Base-by-base conservation (phyloP, 2,113 vertebrate genomes). In the Prionailurus bengalensis region DNA sequence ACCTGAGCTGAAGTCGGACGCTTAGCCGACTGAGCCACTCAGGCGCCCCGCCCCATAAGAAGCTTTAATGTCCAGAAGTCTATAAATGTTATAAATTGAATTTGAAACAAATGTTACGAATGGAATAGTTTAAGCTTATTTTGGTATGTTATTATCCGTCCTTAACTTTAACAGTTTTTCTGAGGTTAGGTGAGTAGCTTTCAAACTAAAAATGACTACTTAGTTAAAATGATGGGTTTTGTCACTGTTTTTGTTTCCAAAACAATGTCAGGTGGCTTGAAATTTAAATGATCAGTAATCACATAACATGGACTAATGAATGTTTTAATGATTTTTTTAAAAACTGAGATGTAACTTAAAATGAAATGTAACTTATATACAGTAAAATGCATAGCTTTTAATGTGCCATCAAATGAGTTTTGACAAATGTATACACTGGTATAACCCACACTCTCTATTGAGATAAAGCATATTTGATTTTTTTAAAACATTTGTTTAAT, bases 91-190 rank as follows among this genome's bases (percentile, higher is more conserved):
- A 27, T 80, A 74, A 81, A 55, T 16, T 87, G 80, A 92, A 71
- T 85, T 70, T 91, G 61, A 87, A 83, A 36, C 45, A 91, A 23
- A 19, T 85, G 48, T 53, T 94, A 36, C 11, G 74, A 74, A 42
- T 73, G 88, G 48, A 83, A 29, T 79, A 51, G 83, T 92, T 92
- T 76, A 76, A 23, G 3, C n/a, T 91, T 95, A 58, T 21, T 78
- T 63, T 55, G 21, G 63, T 51, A 61, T 68, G 36, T 63, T 65
- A 7, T 88, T 90, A 73, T 94, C 53, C 91, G 9, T 39, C 16
- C 17, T 73, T 92, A 19, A 87, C 12, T 81, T 94, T 92, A 92
- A 84, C n/a, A 71, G 7, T 55, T 89, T 92, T 94, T 92, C 31
- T 89, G 36, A 70, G 25, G 39, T 79, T 87, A 55, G 53, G 33